A percentile compares a stretch with the other conserved stretches of the same genome.
phyloP scores from a whole-genome alignment of 2,888 invertebrate genomes.

The Nemotelus nigrinus region DNA sequence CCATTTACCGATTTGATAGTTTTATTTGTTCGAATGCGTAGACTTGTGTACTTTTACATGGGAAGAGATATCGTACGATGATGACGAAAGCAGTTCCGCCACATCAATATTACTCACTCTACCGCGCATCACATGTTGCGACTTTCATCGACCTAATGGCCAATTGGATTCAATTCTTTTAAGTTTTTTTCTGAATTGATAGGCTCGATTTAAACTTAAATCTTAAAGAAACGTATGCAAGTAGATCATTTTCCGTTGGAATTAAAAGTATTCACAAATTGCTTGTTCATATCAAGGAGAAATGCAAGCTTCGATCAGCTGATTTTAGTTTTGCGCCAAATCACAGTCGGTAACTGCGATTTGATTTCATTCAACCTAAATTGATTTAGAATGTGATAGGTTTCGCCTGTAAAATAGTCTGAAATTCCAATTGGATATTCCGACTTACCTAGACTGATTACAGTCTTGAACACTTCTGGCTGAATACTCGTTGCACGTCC shows the following conservation, averaged over 20 bases:
- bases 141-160: not conserved
- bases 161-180: not conserved
- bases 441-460: conserved; percentile 79
- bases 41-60: too few species aligned
- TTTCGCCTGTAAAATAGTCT: conserved; percentile 1
- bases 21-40: too few species aligned
- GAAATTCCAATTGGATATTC: not conserved
- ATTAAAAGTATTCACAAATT: not conserved
- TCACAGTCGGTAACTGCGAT: not conserved
- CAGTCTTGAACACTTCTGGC: conserved; percentile 90
- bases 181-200: not conserved
- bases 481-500: conserved; percentile 77
- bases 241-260: too few species aligned
- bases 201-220: not conserved
- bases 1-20: too few species aligned
- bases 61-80: conserved; percentile 27
- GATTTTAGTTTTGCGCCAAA: conserved; percentile 33
- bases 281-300: not conserved
- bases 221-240: too few species aligned
- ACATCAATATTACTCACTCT: conserved; percentile 24
- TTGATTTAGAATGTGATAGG: not conserved
- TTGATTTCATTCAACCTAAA: not conserved
- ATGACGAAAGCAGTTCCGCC: conserved; percentile 9
- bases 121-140: not conserved
- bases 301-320: conserved; percentile 8